Evolutionary conservation across 2,113 vertebrate genomes (phyloP).

Genomic region (Numida meleagris): DNA sequence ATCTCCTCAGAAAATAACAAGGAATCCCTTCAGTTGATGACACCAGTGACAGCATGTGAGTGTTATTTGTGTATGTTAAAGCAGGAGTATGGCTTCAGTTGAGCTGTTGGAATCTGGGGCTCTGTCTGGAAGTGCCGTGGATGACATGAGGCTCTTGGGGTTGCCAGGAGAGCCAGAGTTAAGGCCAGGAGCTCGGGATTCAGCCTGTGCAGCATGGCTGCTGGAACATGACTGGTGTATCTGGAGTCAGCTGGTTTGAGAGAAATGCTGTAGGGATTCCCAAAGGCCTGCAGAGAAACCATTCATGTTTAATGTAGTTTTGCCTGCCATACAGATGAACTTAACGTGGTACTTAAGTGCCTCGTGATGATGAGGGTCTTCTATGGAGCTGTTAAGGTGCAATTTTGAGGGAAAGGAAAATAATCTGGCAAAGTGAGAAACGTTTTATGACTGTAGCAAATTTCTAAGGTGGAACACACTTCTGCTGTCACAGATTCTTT

Average conservation of each 20-base stretch:
- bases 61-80: not conserved
- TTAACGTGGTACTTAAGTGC: not conserved
- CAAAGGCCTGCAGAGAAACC: not conserved
- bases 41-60: fast-evolving
- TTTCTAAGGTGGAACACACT: not conserved
- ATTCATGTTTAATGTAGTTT: not conserved
- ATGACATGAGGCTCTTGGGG: not conserved
- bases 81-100: not conserved
- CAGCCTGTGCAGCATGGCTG: not conserved
- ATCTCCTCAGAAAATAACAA: not conserved
- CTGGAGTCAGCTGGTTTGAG: not conserved
- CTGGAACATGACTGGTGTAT: not conserved
- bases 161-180: not conserved
- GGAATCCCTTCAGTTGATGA: not conserved
- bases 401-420: not conserved
- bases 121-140: not conserved
- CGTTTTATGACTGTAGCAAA: not conserved
- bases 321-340: not conserved
- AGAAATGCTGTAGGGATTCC: not conserved
- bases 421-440: not conserved
- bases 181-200: not conserved
- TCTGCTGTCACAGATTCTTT: not conserved
- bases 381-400: not conserved
- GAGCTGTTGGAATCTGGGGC: not conserved
- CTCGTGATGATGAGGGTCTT: not conserved